Conservation (phyloP, 37 sponge, comb jelly and placozoan genomes). For the Bolinopsis microptera region DNA sequence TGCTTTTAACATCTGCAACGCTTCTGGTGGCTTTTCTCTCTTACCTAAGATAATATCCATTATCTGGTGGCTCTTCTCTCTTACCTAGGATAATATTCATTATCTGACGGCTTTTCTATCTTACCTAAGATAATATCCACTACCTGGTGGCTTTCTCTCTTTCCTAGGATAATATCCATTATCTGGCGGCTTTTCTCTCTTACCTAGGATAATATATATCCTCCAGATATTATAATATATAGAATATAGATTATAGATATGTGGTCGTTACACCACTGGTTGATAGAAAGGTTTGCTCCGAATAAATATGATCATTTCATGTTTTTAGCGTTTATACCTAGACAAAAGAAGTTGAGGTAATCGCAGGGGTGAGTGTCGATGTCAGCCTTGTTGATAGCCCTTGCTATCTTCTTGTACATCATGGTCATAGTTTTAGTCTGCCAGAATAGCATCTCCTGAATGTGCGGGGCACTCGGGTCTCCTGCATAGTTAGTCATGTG, state of each 20-base stretch:
- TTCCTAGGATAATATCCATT: no score
- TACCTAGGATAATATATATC: no score
- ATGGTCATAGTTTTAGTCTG: slow-evolving; percentile 63
- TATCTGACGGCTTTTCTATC: slow-evolving; percentile 9
- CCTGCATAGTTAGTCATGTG: slow-evolving; percentile 2
- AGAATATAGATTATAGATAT: no score
- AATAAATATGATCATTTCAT: no score
- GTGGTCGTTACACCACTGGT: background rate
- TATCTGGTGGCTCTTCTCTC: slow-evolving; percentile 21
- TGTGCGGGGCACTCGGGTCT: slow-evolving; percentile 16
- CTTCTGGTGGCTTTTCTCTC: slow-evolving; percentile 9
- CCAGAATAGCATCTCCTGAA: slow-evolving; percentile 60
- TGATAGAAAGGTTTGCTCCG: no score
- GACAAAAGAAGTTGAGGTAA: slow-evolving; percentile 57
- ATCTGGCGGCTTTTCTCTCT: slow-evolving; percentile 36
- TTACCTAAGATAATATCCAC: slow-evolving; percentile 37
- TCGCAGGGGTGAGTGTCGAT: slow-evolving; percentile 40
- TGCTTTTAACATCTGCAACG: background rate
- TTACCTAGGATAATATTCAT: slow-evolving; percentile 37
- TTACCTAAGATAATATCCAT: slow-evolving; percentile 37
- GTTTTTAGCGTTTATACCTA: no score
- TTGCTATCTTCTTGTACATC: slow-evolving; percentile 54
- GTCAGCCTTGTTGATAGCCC: slow-evolving; percentile 2
- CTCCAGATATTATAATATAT: no score
- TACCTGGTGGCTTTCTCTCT: slow-evolving; percentile 36